Conservation (phyloP, 2,888 invertebrate genomes). For the Pseudococcus longispinus region DNA sequence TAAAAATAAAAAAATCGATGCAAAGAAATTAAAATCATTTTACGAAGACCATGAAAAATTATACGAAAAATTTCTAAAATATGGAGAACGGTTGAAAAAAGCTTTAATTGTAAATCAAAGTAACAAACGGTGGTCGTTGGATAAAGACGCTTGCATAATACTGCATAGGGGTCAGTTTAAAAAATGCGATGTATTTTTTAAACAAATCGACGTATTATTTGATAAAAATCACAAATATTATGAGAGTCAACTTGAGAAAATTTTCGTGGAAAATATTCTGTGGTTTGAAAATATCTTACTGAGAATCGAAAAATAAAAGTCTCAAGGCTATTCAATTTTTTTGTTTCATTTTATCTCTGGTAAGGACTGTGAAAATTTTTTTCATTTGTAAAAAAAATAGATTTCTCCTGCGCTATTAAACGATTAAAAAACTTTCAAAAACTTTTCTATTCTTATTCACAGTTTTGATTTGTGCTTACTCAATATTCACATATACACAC, state of each 20-base stretch:
- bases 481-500: too few relatives aligned
- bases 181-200: neutral
- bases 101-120: neutral
- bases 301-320: neutral
- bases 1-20: neutral
- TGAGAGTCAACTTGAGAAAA: neutral
- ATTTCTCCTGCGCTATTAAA: neutral
- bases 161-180: neutral
- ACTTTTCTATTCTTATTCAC: slow-evolving; percentile 39
- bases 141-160: neutral
- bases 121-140: neutral
- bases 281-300: neutral
- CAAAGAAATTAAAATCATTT: neutral
- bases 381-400: too few relatives aligned
- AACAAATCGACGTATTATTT: neutral
- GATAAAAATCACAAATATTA: slow-evolving; percentile 1
- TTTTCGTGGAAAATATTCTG: neutral
- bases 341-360: too few relatives aligned
- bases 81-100: neutral
- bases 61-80: neutral
- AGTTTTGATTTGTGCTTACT: slow-evolving; percentile 39
- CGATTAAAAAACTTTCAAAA: slow-evolving; percentile 5
- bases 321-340: too few relatives aligned
- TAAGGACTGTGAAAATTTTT: too few relatives aligned
- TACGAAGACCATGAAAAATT: neutral